Percentiles rank a stretch among this genome's conserved stretches.
These are phyloP conservation scores for Microchirus variegatus DNA, from an alignment of 2,797 vertebrate genomes.

Conservation along the genomic window DNA sequence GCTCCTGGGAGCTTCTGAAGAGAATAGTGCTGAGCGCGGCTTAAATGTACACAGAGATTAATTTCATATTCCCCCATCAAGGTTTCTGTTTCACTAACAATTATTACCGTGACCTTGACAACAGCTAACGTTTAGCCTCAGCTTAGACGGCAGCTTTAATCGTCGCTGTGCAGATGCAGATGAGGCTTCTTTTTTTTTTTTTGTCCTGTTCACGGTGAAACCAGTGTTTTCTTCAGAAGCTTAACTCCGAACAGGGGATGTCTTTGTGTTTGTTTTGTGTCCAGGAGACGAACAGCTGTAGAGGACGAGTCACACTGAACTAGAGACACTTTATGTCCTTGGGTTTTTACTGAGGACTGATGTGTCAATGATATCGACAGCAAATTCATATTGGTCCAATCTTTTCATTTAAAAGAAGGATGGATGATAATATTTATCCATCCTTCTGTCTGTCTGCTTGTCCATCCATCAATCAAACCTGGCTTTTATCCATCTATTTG, in stretches of 20 bases:
- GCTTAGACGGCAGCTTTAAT: slow-evolving; percentile 60
- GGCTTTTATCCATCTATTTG: not conserved
- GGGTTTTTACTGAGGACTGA: not conserved
- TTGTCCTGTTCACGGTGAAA: slow-evolving; percentile 38
- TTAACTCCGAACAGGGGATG: slow-evolving; percentile 31
- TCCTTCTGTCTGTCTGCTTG: too few species aligned
- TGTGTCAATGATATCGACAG: not conserved
- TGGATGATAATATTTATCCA: too few species aligned
- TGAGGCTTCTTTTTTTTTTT: slow-evolving; percentile 16
- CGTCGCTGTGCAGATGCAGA: slow-evolving; percentile 56
- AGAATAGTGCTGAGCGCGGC: slow-evolving; percentile 66
- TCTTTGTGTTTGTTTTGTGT: slow-evolving; percentile 33
- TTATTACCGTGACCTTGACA: slow-evolving; percentile 73
- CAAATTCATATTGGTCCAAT: not conserved
- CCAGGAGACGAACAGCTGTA: slow-evolving; percentile 25
- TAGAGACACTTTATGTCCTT: not conserved
- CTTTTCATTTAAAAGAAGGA: too few species aligned
- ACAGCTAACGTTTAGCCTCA: slow-evolving; percentile 57
- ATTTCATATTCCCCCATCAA: slow-evolving; percentile 70
- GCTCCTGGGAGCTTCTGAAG: slow-evolving; percentile 58
- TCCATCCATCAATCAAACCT: too few species aligned
- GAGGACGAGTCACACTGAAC: slow-evolving; percentile 19
- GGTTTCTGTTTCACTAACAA: slow-evolving; percentile 65
- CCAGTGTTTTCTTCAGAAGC: slow-evolving; percentile 37
- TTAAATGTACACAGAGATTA: slow-evolving; percentile 68